phyloP scores from a whole-genome alignment of 2,797 vertebrate species.

The Gouania willdenowi region DNA sequence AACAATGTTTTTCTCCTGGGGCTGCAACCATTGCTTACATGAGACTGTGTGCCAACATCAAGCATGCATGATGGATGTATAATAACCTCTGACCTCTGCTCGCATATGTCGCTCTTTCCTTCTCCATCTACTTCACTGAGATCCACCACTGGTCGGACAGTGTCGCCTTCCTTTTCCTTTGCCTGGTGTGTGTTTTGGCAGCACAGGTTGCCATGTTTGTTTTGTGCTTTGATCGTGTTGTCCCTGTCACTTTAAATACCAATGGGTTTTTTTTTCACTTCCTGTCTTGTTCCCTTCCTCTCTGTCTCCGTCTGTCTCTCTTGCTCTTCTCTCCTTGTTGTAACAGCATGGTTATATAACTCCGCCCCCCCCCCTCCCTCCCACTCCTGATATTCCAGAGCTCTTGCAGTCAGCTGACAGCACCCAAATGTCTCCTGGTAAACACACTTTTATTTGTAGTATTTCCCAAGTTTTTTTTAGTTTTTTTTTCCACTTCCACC shows the following conservation, averaged over 20 bases:
- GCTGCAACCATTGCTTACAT: slow-evolving; percentile 24
- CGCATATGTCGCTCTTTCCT: slow-evolving; percentile 23
- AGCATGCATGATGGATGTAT: slow-evolving; percentile 36
- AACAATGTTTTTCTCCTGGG: slow-evolving; percentile 20
- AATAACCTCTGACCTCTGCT: slow-evolving; percentile 45
- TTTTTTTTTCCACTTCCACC: slow-evolving; percentile 29
- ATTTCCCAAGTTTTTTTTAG: slow-evolving; percentile 30
- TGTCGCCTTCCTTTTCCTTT: slow-evolving; percentile 28
- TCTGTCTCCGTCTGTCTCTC: slow-evolving; percentile 29
- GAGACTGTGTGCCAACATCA: slow-evolving; percentile 24
- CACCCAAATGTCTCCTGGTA: slow-evolving; percentile 70
- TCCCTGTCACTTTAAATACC: slow-evolving; percentile 61
- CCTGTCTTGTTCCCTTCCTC: slow-evolving; percentile 39
- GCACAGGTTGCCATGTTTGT: slow-evolving; percentile 22
- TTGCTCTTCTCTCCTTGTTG: slow-evolving; percentile 39
- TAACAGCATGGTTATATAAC: slow-evolving; percentile 73
- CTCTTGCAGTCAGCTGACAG: slow-evolving; percentile 72
- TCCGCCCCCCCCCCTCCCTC: slow-evolving; percentile 58
- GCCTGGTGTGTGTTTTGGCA: slow-evolving; percentile 16
- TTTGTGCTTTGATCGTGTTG: slow-evolving; percentile 48
- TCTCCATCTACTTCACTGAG: slow-evolving; percentile 29
- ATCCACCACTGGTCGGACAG: slow-evolving; percentile 20
- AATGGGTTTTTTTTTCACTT: slow-evolving; percentile 19
- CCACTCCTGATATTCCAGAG: slow-evolving; percentile 64
- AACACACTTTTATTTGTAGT: slow-evolving; percentile 64